Base-by-base conservation (phyloP, 2,888 invertebrate species). In the Vannuccia rotundouncinata region DNA sequence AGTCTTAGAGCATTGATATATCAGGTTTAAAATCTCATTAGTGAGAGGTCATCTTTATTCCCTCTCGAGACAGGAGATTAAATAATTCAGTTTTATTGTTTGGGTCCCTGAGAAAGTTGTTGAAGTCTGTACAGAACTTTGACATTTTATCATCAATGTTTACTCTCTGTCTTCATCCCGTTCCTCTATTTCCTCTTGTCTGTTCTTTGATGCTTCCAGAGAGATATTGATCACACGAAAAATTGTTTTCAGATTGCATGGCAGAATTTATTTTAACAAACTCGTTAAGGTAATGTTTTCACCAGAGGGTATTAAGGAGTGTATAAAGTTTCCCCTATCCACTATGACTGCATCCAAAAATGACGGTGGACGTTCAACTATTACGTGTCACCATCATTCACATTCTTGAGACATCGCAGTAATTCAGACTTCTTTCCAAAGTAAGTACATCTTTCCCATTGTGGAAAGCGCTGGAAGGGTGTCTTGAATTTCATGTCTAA, bases 381-480 rank as follows among this genome's bases (percentile, higher is more conserved):
- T 66, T 66, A n/a, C 25, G 25, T 66, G 10, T 22, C 66, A 22
- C 5, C 25, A 22, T 66, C 66, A 66, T 66, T 66, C 25, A n/a
- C 17, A 66, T 66, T 5, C n/a, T n/a, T n/a, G n/a, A n/a, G n/a
- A n/a, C 66, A 66, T 66, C 25, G 66, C 66, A 13, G 25, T n/a
- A 66, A 66, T 5, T 66, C 66, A 66, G 66, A 66, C 25, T 66
- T 66, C 66, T 66, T 66, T 22, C 66, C 66, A 66, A 27, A 22
- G 66, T n/a, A n/a, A n/a, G n/a, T 66, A 66, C 25, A 66, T n/a
- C 66, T 66, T 66, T 66, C 66, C 66, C 66, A 66, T 66, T 66
- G 66, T n/a, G 17, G 66, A 66, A 22, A 66, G 66, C 25, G 66
- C 66, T 66, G 66, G 66, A 66, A 2, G 66, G 25, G 25, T 22